Evolutionary conservation across 2,113 vertebrate species (phyloP), one percentile per base, ranked within the genome.

Genomic region (Gopherus flavomarginatus): DNA sequence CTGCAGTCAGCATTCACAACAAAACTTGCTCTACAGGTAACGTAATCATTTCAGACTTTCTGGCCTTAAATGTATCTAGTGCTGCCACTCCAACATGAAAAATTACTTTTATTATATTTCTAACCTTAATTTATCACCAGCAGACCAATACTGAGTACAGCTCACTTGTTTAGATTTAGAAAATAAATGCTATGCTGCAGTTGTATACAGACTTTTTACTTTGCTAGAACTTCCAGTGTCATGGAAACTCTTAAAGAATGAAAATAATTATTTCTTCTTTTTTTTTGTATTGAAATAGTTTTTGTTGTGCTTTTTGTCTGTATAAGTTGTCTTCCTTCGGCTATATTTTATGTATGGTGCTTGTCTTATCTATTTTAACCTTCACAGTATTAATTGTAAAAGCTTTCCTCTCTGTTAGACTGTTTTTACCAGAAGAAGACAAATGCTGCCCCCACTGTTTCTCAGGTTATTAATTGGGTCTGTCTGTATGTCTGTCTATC

Each of bases 81-180:
- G 35, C 50, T 82, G 22, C 50, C 27, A 62, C 35, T 83, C 13
- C 14, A 79, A 27, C 8, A 47, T 50, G 81, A 93, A 89, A 26
- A 93, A 87, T 62, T 49, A 42, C 26, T 88, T 93, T 47, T 75
- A 31, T 89, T 90, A 87, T 83, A 72, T 93, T 87, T 83, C 52
- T 69, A 87, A 81, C 49, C 31, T 78, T 87, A 86, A 90, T 95
- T 92, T 92, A 27, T 96, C 42, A 88, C n/a, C 22, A 83, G 53
- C 24, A 62, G 56, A 84, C 50, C 78, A 89, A 65, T 42, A 27
- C 50, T 80, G n/a, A 92, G 87, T 42, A 29, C 57, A 81, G 2
- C 31, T 91, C 0, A 1, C 8, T 22, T 57, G 21, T 53, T 97
- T 27, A 27, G 31, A 69, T 92, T 83, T 84, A 49, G 79, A 90